A percentile compares a stretch with the other conserved stretches of the same genome.
Conservation (phyloP, 37 sponge, comb jelly and placozoan species). For the Halisarca cf. caerulea region DNA sequence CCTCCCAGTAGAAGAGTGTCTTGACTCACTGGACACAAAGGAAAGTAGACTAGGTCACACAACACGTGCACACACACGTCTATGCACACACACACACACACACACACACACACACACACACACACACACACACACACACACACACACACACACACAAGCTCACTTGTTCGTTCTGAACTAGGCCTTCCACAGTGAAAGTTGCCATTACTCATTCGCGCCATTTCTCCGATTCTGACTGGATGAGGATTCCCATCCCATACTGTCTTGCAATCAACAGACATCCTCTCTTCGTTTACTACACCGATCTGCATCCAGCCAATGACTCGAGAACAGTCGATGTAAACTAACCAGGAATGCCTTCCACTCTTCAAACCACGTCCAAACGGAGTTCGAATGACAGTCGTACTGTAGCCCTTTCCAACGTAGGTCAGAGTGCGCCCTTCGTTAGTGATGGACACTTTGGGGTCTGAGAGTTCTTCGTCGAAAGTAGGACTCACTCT, state of each 20-base stretch:
- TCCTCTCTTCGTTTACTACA: constrained; percentile 70
- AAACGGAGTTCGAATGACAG: constrained; percentile 72
- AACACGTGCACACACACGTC: too few species aligned
- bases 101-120: too few species aligned
- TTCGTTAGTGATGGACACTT: constrained; percentile 63
- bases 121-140: too few species aligned
- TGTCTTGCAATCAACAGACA: constrained; percentile 48
- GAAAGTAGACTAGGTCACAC: too few species aligned
- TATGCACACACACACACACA: too few species aligned
- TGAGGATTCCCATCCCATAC: constrained; percentile 92
- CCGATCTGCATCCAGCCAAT: constrained; percentile 95
- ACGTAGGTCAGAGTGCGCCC: constrained; percentile 65
- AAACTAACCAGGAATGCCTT: constrained; percentile 77
- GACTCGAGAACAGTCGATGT: constrained; percentile 80
- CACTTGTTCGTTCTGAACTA: neutral
- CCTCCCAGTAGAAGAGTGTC: constrained; percentile 73
- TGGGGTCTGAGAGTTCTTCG: constrained; percentile 27
- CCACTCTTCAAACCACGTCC: constrained; percentile 61
- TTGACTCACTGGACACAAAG: constrained; percentile 33
- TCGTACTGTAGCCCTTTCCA: constrained; percentile 86
- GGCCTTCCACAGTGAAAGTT: constrained; percentile 74
- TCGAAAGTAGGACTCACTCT: constrained; percentile 71
- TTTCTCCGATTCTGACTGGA: constrained; percentile 83
- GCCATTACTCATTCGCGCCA: constrained; percentile 85
- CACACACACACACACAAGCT: neutral